phyloP scores from a whole-genome alignment of 1,140 invertebrate species.

The Stenopsyche tienmushanensis region DNA sequence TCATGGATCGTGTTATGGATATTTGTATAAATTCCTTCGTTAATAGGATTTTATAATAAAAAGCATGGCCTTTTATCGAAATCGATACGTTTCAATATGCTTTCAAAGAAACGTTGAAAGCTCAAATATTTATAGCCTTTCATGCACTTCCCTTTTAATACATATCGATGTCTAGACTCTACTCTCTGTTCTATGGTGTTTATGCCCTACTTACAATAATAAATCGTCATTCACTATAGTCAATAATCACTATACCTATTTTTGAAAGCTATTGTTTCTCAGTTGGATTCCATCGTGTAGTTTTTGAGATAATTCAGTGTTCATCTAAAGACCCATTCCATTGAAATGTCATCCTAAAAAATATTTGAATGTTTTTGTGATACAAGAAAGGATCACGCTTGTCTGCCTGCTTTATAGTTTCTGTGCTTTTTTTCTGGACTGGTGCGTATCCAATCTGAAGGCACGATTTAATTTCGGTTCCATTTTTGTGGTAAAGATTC shows the following conservation, averaged over 20 bases:
- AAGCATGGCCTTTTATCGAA: no score
- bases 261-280: background rate
- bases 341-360: constrained; percentile 7
- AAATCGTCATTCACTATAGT: background rate
- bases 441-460: background rate
- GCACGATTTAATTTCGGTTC: background rate
- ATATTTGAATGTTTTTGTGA: background rate
- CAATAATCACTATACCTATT: background rate
- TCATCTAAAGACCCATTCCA: background rate
- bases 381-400: constrained; percentile 8
- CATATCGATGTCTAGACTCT: no score
- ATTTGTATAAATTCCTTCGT: no score
- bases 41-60: no score
- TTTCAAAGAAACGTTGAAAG: no score
- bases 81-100: no score
- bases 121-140: no score
- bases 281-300: background rate
- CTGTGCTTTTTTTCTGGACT: no score
- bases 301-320: constrained; percentile 1
- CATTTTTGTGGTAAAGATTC: no score
- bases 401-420: background rate
- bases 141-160: no score
- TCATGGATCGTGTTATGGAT: no score
- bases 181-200: no score
- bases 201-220: background rate